phyloP scores from a whole-genome alignment of 2,888 invertebrate species.

The Pristionchus japonicus region DNA sequence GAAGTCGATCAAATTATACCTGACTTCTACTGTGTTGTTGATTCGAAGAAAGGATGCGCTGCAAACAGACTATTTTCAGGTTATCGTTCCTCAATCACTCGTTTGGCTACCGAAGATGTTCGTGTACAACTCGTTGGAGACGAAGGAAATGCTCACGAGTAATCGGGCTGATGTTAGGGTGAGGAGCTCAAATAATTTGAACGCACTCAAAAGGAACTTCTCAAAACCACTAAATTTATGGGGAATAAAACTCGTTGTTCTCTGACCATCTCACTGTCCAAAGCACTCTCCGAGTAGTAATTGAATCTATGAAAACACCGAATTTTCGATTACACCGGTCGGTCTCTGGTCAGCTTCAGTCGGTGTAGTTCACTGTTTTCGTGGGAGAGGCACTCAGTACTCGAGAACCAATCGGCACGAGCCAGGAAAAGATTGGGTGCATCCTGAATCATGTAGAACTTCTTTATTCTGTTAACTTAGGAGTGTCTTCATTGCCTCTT shows the following conservation, averaged over 20 bases:
- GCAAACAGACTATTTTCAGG: constrained; percentile 43
- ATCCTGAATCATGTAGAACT: too few species aligned
- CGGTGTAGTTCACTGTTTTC: not conserved
- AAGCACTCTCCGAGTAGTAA: not conserved
- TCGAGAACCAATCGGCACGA: not conserved
- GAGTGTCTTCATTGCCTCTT: too few species aligned
- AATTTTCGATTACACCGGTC: not conserved
- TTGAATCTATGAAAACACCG: constrained; percentile 13
- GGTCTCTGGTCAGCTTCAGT: not conserved
- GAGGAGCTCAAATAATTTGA: not conserved
- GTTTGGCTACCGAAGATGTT: constrained; percentile 72
- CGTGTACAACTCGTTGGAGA: constrained; percentile 70
- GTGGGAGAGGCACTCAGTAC: not conserved
- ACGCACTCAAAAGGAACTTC: too few species aligned
- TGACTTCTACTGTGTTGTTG: not conserved
- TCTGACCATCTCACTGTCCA: constrained; percentile 1
- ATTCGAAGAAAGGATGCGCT: not conserved
- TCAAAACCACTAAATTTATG: too few species aligned
- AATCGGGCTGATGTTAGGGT: constrained; percentile 67
- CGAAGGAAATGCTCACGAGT: constrained; percentile 69
- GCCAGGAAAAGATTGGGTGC: not conserved
- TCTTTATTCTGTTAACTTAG: too few species aligned
- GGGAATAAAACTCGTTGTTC: too few species aligned
- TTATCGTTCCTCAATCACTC: constrained; percentile 66
- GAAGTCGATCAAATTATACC: too few species aligned